Conservation (phyloP, 2,113 vertebrate genomes). For the Leptodactylus fuscus region DNA sequence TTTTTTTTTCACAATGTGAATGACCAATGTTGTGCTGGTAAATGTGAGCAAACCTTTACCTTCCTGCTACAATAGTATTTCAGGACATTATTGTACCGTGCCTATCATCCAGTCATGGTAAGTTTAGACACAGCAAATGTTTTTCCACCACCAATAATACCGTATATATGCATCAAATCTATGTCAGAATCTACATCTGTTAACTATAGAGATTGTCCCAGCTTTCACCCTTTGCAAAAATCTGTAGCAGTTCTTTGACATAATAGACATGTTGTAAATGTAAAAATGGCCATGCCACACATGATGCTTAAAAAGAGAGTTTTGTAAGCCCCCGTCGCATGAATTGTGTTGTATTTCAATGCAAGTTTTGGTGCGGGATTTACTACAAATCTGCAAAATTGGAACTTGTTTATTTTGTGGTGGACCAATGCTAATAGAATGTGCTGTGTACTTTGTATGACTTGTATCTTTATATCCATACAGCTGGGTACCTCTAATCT, state of each 20-base stretch:
- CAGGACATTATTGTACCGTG: too few relatives aligned
- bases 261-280: too few relatives aligned
- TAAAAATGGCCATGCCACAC: not conserved
- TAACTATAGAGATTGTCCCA: not conserved
- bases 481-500: not conserved
- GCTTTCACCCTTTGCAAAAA: not conserved
- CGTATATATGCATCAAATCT: not conserved
- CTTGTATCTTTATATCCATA: not conserved
- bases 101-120: too few relatives aligned
- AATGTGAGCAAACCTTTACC: too few relatives aligned
- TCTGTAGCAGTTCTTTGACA: too few relatives aligned
- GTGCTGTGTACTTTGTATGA: not conserved
- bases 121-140: not conserved
- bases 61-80: too few relatives aligned
- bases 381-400: too few relatives aligned
- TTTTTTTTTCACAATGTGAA: too few relatives aligned
- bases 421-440: not conserved
- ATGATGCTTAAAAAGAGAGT: too few relatives aligned
- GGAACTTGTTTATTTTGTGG: not conserved
- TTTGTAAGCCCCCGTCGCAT: not conserved
- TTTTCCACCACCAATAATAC: too few relatives aligned
- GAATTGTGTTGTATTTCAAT: not conserved
- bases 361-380: too few relatives aligned
- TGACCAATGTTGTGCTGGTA: too few relatives aligned
- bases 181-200: not conserved